phyloP scores from a whole-genome alignment of 2,888 invertebrate genomes.

The Ophion costatus region DNA sequence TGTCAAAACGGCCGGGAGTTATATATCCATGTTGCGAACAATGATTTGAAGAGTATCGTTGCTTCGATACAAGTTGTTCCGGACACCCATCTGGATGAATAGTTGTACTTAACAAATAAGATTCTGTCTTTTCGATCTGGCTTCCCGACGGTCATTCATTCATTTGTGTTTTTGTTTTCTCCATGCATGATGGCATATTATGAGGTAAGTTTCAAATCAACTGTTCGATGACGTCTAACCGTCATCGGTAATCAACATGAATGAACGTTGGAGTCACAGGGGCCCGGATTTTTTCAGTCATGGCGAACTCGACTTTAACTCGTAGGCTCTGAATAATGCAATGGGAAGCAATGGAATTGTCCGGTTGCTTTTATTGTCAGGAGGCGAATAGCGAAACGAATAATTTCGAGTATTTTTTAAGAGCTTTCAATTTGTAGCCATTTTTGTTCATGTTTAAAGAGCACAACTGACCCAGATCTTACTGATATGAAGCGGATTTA shows the following conservation, averaged over 20 bases:
- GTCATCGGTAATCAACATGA: background rate
- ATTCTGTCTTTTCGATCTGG: background rate
- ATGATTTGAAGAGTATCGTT: slow-evolving; percentile 3
- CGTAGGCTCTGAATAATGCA: background rate
- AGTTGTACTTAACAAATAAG: background rate
- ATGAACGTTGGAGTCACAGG: background rate
- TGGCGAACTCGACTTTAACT: background rate
- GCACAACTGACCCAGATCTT: no score
- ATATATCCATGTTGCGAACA: slow-evolving; percentile 37
- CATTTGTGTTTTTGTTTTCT: background rate
- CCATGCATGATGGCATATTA: background rate
- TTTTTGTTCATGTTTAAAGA: no score
- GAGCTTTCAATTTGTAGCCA: no score
- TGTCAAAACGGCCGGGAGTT: slow-evolving; percentile 31
- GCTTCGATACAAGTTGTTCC: background rate
- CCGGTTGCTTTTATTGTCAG: background rate
- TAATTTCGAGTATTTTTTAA: no score
- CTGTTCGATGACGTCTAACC: background rate
- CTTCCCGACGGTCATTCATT: background rate
- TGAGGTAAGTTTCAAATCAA: background rate
- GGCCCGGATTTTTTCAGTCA: background rate
- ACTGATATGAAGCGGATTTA: no score
- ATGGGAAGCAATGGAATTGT: background rate
- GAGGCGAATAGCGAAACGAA: background rate
- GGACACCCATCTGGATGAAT: background rate